Percentiles rank a stretch among this genome's conserved stretches.
Conservation (phyloP, 2,113 vertebrate genomes). For the Cnemophilus loriae region DNA sequence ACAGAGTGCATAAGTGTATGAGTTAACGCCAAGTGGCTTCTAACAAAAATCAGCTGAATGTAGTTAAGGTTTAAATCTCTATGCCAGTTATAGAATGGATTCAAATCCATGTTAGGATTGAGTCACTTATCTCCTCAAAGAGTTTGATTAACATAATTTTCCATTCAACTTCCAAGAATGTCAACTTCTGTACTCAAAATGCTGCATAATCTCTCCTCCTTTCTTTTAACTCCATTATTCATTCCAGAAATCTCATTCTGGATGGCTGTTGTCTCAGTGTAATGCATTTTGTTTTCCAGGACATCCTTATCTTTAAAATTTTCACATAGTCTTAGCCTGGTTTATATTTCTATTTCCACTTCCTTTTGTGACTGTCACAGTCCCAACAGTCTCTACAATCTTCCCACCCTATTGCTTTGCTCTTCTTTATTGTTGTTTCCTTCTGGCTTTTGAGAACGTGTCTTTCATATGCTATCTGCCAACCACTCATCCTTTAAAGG, state of each 20-base stretch:
- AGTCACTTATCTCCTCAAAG: background rate
- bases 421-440: background rate
- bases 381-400: background rate
- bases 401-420: background rate
- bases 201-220: background rate
- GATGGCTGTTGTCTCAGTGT: background rate
- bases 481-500: background rate
- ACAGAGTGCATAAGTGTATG: background rate
- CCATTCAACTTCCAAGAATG: background rate
- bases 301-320: background rate
- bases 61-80: background rate
- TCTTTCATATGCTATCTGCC: background rate
- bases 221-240: background rate
- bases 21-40: rapidly evolving
- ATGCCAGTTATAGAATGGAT: background rate
- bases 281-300: background rate
- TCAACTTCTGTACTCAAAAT: background rate
- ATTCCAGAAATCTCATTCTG: background rate
- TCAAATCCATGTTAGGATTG: background rate
- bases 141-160: background rate
- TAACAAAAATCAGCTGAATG: background rate
- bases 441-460: background rate
- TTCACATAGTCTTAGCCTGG: background rate
- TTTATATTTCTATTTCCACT: background rate
- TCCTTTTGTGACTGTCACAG: background rate